phyloP scores from a whole-genome alignment of 2,888 invertebrate species.

The Melinopterus prodromus region DNA sequence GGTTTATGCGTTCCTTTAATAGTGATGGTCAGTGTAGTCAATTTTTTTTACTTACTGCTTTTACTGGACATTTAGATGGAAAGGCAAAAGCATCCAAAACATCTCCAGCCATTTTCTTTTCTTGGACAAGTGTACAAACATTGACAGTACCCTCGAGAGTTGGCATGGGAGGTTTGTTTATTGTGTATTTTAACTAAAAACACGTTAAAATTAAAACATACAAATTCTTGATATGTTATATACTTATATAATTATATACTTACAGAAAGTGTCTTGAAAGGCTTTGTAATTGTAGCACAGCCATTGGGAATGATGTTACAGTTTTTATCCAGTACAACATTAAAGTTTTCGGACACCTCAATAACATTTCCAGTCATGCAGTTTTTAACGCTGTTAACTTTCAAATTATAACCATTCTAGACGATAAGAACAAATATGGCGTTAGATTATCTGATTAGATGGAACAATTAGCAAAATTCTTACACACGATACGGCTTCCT shows the following conservation, averaged over 20 bases:
- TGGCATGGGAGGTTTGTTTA: conserved; percentile 33
- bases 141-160: conserved; percentile 23
- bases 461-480: conserved; percentile 13
- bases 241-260: no score
- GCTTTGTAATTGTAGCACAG: conserved; percentile 31
- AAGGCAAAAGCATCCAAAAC: conserved; percentile 27
- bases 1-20: no score
- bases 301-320: conserved; percentile 33
- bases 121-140: conserved; percentile 26
- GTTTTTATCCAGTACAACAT: conserved; percentile 29
- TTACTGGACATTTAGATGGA: conserved; percentile 32
- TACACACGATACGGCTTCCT: conserved; percentile 27
- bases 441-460: not conserved
- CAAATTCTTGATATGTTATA: no score
- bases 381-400: conserved; percentile 34
- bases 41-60: conserved; percentile 29
- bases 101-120: conserved; percentile 19
- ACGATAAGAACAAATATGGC: not conserved
- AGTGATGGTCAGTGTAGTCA: not conserved
- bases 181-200: conserved; percentile 29
- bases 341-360: conserved; percentile 26
- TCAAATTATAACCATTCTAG: conserved; percentile 32
- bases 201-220: conserved; percentile 8
- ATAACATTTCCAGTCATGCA: conserved; percentile 28
- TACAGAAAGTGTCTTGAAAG: conserved; percentile 34